phyloP scores from a whole-genome alignment of 2,113 vertebrate species.

The Pelecanoides urinatrix region DNA sequence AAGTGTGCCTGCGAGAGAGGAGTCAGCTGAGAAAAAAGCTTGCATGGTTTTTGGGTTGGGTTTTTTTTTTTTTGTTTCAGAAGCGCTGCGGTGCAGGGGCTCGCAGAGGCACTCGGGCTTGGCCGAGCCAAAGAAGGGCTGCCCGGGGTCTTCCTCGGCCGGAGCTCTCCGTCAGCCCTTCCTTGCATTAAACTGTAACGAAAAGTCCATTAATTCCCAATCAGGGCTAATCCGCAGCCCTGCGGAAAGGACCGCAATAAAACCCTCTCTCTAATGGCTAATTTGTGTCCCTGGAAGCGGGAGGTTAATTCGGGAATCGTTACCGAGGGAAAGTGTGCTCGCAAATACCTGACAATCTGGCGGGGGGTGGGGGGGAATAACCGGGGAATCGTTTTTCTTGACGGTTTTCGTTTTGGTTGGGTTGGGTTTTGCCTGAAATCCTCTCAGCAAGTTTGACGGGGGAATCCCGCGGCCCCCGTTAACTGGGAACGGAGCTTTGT shows the following conservation, averaged over 20 bases:
- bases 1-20: neutral
- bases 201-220: neutral
- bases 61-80: neutral
- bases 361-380: neutral
- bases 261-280: neutral
- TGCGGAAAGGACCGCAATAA: neutral
- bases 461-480: neutral
- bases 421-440: neutral
- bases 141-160: neutral
- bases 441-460: neutral
- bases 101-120: neutral
- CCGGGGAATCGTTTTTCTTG: neutral
- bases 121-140: neutral
- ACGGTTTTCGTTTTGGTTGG: neutral
- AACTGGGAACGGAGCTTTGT: neutral
- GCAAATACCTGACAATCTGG: neutral
- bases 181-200: neutral
- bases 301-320: conserved; percentile 25
- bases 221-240: neutral
- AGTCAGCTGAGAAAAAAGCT: conserved; percentile 10
- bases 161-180: neutral
- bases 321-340: neutral
- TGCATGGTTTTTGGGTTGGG: neutral
- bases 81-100: neutral
- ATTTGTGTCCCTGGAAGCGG: neutral